Evolutionary conservation across 1,140 invertebrate species (phyloP), one percentile per base, ranked within the genome.

Genomic region (Cyphomyrmex costatus): DNA sequence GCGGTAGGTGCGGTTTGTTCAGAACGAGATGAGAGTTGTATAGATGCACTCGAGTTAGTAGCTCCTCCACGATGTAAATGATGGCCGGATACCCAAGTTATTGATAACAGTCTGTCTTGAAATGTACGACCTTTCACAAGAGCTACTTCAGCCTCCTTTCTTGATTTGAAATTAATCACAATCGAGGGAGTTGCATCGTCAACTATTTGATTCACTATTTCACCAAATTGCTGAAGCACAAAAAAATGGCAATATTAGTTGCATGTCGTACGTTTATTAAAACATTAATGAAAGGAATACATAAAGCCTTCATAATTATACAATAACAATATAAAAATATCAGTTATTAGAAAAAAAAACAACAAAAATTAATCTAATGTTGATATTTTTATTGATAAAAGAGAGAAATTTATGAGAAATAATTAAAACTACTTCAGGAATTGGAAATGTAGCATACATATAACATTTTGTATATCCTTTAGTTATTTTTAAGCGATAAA

Each of bases 131-230:
- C 97, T 92, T 97, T 96, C 27, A 95, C 92, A 71, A 97, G 92
- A 0, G 97, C 97, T 10, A 96, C 94, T 93, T 98, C 97, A 1
- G 97, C 97, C 86, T 97, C 96, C 92, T 97, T 97, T 88, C 97
- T 95, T 12, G 96, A 96, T 88, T 97, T 96, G 91, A 96, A 98
- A 91, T 97, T 97, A 56, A 98, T 94, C 46, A 97, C 96, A 73
- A 97, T 95, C 63, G 97, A 96, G 27, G 97, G 97, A 66, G 96
- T 96, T 19, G 96, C 96, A 42, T 96, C 96, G 92, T 97, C 97
- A 68, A 96, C 95, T 68, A 97, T 96, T 89, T 97, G 96, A 90
- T 97, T 97, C 3, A 97, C 95, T 82, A 98, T 96, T 92, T 97
- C 96, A 63, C 97, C 97, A 93, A 96, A 97, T 96, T 97, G 96